A percentile compares a stretch with the other conserved stretches of the same genome.
Conservation (phyloP, 2,113 vertebrate species). For the Noturus placidus region DNA sequence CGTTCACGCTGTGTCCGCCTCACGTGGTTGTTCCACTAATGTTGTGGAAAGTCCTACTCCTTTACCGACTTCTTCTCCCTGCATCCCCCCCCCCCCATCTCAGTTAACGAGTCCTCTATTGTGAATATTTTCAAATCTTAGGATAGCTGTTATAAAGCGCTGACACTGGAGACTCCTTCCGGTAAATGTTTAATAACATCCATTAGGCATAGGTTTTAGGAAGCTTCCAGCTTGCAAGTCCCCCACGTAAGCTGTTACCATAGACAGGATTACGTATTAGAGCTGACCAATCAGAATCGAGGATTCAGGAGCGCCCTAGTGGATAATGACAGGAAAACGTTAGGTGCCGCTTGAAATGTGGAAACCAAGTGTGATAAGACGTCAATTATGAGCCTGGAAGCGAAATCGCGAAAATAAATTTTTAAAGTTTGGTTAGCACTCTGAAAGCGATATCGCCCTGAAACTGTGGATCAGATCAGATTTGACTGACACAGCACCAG, state of each 20-base stretch:
- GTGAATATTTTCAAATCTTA: not conserved
- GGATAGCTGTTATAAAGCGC: not conserved
- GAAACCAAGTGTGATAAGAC: not conserved
- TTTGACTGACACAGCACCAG: not conserved
- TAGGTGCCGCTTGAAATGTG: too few species aligned
- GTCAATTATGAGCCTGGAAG: not conserved
- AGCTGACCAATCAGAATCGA: not conserved
- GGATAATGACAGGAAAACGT: too few species aligned
- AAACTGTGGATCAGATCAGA: not conserved
- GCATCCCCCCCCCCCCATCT: not conserved
- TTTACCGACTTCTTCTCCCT: not conserved
- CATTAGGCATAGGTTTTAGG: too few species aligned
- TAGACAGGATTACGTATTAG: not conserved
- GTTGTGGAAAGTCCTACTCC: not conserved
- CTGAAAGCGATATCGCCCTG: too few species aligned
- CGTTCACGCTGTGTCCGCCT: not conserved
- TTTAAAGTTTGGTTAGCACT: not conserved
- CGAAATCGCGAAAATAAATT: not conserved
- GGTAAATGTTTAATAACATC: not conserved
- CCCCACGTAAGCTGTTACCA: not conserved
- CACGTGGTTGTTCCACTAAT: not conserved
- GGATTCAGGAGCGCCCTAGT: not conserved
- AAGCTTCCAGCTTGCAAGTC: too few species aligned
- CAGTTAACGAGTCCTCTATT: not conserved
- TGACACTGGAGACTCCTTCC: not conserved